Base-by-base conservation (phyloP, 2,888 invertebrate species). In the Cerceris ruficornis region DNA sequence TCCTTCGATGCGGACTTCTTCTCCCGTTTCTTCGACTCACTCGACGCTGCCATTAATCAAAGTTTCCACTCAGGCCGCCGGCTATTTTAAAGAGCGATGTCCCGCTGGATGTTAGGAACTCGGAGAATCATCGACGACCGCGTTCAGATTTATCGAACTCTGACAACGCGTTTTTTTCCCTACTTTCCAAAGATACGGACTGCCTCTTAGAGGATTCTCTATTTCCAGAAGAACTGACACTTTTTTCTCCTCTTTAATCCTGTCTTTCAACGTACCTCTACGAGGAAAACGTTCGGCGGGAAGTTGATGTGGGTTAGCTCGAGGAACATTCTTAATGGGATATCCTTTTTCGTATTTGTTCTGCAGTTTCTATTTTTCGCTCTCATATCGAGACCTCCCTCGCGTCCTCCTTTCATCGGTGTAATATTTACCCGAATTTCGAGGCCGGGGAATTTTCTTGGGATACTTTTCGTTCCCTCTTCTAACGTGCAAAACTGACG, bases 41-140 rank as follows among this genome's bases (percentile, higher is more conserved):
- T 72, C 68, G 68, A 54, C 60, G 60, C 67, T 39, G 57, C 54
- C 72, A 60, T 72, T 72, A 61, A 72, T 72, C 72, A 72, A 72
- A 52, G 50, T 68, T 72, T 72, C 68, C 68, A 15, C 49, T 42
- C 55, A 13, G 58, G 41, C 42, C 41, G 67, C 43, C 28, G 67
- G 46, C 17, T 59, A 57, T 54, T 68, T 68, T 50, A 50, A n/a
- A 11, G n/a, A 50, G n/a, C 50, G 50, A 50, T n/a, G 50, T 50
- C 50, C 50, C n/a, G 6, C n/a, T 50, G 11, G 13, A 11, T n/a
- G 13, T 50, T 50, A n/a, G n/a, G n/a, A 50, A 50, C 50, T 50
- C 5, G 50, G 50, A 11, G 28, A 28, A 28, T n/a, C n/a, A n/a
- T n/a, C n/a, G n/a, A n/a, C 11, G 50, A n/a, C 50, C 7, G 5